Evolutionary conservation across 1,140 invertebrate species (phyloP), one percentile per base, ranked within the genome.

Genomic region (Drosophila nigrodunni): DNA sequence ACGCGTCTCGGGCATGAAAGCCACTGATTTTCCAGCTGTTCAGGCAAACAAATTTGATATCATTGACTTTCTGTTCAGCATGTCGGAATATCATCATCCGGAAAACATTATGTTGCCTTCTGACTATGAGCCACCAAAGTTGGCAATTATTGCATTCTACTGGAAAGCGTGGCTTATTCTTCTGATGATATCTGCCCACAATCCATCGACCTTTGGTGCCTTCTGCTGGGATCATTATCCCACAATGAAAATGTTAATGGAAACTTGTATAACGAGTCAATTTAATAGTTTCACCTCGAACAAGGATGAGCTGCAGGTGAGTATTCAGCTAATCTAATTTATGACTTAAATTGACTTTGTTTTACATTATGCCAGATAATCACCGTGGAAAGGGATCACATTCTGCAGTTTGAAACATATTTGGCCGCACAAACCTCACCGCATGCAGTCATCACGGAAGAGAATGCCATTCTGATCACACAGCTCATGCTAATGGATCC

Each of bases 121-220:
- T 3, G 97, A 95, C 92, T 96, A 99, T 92, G 94, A 95, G 41
- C 96, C 98, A 10, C 98, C 98, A 0, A 96, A 95, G 76, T 93
- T 99, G 86, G 98, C 98, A 0, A 98, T 99, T 82, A 95, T 96
- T 6, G 96, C 96, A 77, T 93, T 97, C 13, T 99, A 99, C 93
- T 99, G 98, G 98, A 98, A 98, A 93, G 96, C 96, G 37, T 99
- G 98, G 98, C 94, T 96, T 35, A 96, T 99, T 86, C 93, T 99
- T 61, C 93, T 98, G 6, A 96, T 99, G 91, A 93, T 99, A 52
- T 95, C 96, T 37, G 97, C 97, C 7, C 98, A 98, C 92, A 99
- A 99, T 95, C 97, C 98, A 0, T 93, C 94, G 0, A 95, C 95
- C 11, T 97, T 99, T 93, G 98, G 98, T 2, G 94, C 95, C 71